Evolutionary conservation across 1,140 invertebrate genomes (phyloP), one percentile per base, ranked within the genome.

Genomic region (Microplitis mediator): DNA sequence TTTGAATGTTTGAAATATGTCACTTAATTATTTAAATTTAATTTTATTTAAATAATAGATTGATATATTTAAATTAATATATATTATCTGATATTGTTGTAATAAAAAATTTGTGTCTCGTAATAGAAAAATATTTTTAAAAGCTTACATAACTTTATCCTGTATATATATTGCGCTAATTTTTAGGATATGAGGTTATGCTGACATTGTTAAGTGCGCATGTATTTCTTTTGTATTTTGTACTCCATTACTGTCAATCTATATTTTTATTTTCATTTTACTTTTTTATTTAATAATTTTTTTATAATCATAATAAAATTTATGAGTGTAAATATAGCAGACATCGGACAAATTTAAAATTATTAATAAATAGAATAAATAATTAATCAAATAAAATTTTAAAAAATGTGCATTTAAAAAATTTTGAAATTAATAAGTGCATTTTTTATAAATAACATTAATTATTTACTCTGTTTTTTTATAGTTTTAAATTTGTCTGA

Each of bases 151-250:
- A 72, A 72, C 64, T 51, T 35, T n/a, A 36, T 68, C 6, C 4
- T 56, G 51, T 36, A 31, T 11, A 69, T 73, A 63, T 45, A 69
- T 65, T 4, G 11, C 16, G 4, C 16, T 3, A 9, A n/a, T 32
- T 14, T 68, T 63, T 34, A 54, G 39, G 39, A 39, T 73, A 23
- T 69, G n/a, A 73, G 72, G 71, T 67, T 73, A 73, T 67, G 36
- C 50, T 13, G 8, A 39, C 13, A 62, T 31, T 32, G n/a, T 62
- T 13, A 50, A 58, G 14, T 72, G 71, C 71, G 71, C 71, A 72
- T 67, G 71, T 13, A 45, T 45, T 45, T 9, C 39, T 60, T 56
- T 9, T 36, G 67, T 39, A 50, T 45, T 39, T 60, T n/a, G 32
- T 35, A 9, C 4, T 31, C 68, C 23, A 39, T 60, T n/a, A 62